A percentile compares a stretch with the other conserved stretches of the same genome.
phyloP scores from a whole-genome alignment of 1,140 invertebrate genomes.

The Penaeus chinensis region DNA sequence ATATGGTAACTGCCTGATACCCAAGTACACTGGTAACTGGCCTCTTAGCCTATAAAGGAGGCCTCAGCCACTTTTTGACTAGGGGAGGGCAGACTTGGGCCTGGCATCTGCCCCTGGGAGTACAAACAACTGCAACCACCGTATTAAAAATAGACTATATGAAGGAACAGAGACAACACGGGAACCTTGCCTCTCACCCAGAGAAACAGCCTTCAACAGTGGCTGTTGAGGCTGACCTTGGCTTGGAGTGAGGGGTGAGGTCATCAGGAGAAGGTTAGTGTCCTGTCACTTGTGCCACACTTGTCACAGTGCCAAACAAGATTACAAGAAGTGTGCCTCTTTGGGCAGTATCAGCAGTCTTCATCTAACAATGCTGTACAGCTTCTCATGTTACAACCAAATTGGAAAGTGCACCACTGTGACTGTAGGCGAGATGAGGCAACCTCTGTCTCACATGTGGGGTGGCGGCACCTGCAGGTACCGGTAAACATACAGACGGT shows the following conservation, averaged over 20 bases:
- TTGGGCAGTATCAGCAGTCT: constrained; percentile 31
- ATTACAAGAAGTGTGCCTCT: constrained; percentile 23
- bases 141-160: constrained; percentile 62
- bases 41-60: constrained; percentile 25
- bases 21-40: constrained; percentile 51
- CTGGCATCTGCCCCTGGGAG: constrained; percentile 41
- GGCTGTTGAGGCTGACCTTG: background rate
- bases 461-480: constrained; percentile 77
- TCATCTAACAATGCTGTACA: constrained; percentile 18
- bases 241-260: constrained; percentile 25
- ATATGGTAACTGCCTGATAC: constrained; percentile 53
- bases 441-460: constrained; percentile 49
- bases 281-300: constrained; percentile 42
- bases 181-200: constrained; percentile 33
- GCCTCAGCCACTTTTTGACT: constrained; percentile 39
- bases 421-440: constrained; percentile 26
- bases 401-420: constrained; percentile 30
- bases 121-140: constrained; percentile 58
- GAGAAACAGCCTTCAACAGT: background rate
- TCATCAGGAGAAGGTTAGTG: constrained; percentile 41
- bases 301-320: constrained; percentile 37
- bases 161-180: constrained; percentile 55
- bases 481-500: constrained; percentile 97
- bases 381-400: constrained; percentile 34
- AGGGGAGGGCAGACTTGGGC: constrained; percentile 43